These are phyloP conservation scores for Dryas iulia DNA, from an alignment of 1,140 invertebrate genomes.

Conservation along the genomic window DNA sequence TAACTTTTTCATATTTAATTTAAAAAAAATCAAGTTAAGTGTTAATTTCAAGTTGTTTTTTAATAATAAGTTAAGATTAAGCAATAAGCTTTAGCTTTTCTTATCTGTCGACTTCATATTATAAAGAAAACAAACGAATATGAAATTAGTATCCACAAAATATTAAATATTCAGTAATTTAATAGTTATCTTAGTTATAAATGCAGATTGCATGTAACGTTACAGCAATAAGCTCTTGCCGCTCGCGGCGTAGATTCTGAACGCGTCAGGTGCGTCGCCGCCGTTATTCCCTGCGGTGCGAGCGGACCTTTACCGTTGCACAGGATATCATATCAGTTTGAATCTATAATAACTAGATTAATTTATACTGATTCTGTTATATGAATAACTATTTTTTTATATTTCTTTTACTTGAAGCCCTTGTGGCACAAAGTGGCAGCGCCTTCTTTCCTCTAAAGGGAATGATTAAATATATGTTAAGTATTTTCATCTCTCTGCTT, in stretches of 20 bases:
- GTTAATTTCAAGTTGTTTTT: too few relatives aligned
- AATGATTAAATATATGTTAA: too few relatives aligned
- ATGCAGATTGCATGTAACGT: not conserved
- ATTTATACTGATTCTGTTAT: not conserved
- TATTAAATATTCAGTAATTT: not conserved
- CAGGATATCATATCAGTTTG: conserved; percentile 38
- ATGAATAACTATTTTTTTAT: not conserved
- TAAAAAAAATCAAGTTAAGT: too few relatives aligned
- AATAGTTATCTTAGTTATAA: not conserved
- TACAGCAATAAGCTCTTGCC: conserved; percentile 10
- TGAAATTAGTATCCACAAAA: not conserved
- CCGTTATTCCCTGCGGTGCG: conserved; percentile 55
- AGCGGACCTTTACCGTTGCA: conserved; percentile 35
- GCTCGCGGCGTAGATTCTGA: conserved; percentile 36
- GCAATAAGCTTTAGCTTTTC: too few relatives aligned
- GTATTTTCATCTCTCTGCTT: too few relatives aligned
- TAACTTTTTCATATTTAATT: too few relatives aligned
- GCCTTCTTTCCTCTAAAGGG: too few relatives aligned
- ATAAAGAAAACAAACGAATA: too few relatives aligned
- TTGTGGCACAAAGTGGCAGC: too few relatives aligned
- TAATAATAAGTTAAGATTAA: too few relatives aligned
- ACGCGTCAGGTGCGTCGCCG: conserved; percentile 56
- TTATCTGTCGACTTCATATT: too few relatives aligned
- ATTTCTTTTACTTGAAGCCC: too few relatives aligned
- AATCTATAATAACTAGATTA: conserved; percentile 36